These are phyloP conservation scores for Rhopalosiphum padi DNA, from an alignment of 1,140 invertebrate species.

Conservation along the genomic window DNA sequence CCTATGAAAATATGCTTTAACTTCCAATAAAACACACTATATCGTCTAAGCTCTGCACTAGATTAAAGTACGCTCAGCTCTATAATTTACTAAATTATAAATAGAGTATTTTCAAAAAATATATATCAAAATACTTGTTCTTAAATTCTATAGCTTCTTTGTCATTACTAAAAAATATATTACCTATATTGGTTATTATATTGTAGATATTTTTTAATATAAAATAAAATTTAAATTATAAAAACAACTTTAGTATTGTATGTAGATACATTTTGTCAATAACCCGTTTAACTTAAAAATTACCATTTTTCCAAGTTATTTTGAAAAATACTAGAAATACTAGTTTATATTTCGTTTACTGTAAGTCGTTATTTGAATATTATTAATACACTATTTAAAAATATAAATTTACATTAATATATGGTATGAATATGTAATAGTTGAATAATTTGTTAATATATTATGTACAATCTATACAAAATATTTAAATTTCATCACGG, in stretches of 20 bases:
- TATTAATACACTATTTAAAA: background rate
- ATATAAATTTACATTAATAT: background rate
- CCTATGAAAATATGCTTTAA: too few relatives aligned
- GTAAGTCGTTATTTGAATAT: background rate
- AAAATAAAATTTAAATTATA: background rate
- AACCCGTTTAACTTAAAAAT: too few relatives aligned
- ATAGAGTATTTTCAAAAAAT: background rate
- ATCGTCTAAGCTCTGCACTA: too few relatives aligned
- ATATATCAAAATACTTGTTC: background rate
- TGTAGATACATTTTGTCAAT: background rate
- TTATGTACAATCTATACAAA: too few relatives aligned
- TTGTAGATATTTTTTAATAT: background rate
- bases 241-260: background rate
- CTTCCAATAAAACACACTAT: too few relatives aligned
- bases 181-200: background rate
- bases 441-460: too few relatives aligned
- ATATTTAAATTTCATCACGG: too few relatives aligned
- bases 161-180: background rate
- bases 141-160: background rate
- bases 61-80: too few relatives aligned
- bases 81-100: background rate
- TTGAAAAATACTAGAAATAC: too few relatives aligned
- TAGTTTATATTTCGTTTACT: background rate
- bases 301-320: too few relatives aligned
- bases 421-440: background rate